Conservation (phyloP, 2,113 vertebrate genomes). For the Chlamydotis undulata region DNA sequence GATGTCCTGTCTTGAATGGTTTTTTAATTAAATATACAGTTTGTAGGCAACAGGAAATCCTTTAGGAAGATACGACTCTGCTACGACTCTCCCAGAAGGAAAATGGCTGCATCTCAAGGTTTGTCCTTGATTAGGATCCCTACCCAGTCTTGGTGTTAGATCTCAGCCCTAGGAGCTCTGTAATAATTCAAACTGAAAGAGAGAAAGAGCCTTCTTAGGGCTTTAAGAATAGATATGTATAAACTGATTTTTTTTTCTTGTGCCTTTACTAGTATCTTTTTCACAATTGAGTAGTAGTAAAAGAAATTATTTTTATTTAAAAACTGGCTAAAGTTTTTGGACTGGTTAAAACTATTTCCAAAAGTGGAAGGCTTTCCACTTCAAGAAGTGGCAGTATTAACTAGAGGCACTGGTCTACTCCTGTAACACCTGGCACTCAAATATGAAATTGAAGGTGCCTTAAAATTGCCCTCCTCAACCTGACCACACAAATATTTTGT, state of each 20-base stretch:
- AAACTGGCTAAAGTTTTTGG: neutral
- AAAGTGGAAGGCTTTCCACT: neutral
- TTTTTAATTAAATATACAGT: neutral
- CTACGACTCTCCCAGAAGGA: neutral
- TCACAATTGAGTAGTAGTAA: neutral
- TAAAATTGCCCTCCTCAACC: neutral
- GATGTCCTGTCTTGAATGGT: neutral
- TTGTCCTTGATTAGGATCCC: neutral
- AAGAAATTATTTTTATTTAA: neutral
- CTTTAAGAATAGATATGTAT: neutral
- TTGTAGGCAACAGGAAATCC: neutral
- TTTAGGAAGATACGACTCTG: neutral
- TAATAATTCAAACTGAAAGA: neutral
- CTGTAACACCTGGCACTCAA: neutral
- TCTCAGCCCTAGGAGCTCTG: neutral
- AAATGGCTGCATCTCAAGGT: neutral
- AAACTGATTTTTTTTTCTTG: neutral
- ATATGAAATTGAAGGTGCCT: neutral
- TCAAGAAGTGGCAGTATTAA: neutral
- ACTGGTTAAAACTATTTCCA: too few species aligned
- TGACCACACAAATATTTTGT: neutral
- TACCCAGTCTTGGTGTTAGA: neutral
- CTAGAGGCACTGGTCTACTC: neutral
- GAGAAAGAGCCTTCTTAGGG: neutral
- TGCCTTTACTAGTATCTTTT: neutral